Conservation (phyloP, 2,797 vertebrate species). For the Pseudomugil tenellus region DNA sequence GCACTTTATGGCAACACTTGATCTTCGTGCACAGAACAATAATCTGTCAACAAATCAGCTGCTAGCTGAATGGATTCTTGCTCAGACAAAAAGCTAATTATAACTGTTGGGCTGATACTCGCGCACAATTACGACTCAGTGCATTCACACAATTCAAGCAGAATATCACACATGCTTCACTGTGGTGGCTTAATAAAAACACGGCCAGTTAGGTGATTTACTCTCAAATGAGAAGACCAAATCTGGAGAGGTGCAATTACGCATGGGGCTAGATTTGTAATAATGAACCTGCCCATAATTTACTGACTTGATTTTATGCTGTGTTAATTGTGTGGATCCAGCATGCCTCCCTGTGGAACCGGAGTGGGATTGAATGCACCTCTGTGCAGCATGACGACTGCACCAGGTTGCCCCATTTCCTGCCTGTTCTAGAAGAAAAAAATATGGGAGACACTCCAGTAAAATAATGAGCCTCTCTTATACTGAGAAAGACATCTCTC, state of each 20-base stretch:
- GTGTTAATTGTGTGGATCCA: conserved; percentile 70
- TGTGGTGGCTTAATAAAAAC: conserved; percentile 46
- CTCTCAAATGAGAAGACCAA: conserved; percentile 56
- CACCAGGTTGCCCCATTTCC: conserved; percentile 78
- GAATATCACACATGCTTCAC: conserved; percentile 20
- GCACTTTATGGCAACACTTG: neutral
- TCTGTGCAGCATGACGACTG: conserved; percentile 29
- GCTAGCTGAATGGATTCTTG: conserved; percentile 17
- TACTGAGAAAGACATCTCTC: conserved; percentile 67
- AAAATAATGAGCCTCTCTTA: conserved; percentile 75
- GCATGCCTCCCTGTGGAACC: conserved; percentile 53
- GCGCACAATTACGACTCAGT: conserved; percentile 12
- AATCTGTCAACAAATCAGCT: conserved; percentile 17
- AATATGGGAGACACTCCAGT: conserved; percentile 58
- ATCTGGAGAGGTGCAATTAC: conserved; percentile 55
- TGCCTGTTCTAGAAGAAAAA: conserved; percentile 37
- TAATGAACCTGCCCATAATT: conserved; percentile 65
- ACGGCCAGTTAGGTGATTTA: conserved; percentile 50
- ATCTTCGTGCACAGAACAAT: conserved; percentile 1
- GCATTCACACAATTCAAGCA: conserved; percentile 5
- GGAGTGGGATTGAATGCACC: conserved; percentile 49
- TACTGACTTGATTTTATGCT: conserved; percentile 66
- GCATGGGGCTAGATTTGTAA: conserved; percentile 51
- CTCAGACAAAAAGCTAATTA: conserved; percentile 17
- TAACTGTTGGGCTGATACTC: conserved; percentile 10